Base-by-base conservation (phyloP, 1,140 invertebrate species). In the Zaprionus ornatus region DNA sequence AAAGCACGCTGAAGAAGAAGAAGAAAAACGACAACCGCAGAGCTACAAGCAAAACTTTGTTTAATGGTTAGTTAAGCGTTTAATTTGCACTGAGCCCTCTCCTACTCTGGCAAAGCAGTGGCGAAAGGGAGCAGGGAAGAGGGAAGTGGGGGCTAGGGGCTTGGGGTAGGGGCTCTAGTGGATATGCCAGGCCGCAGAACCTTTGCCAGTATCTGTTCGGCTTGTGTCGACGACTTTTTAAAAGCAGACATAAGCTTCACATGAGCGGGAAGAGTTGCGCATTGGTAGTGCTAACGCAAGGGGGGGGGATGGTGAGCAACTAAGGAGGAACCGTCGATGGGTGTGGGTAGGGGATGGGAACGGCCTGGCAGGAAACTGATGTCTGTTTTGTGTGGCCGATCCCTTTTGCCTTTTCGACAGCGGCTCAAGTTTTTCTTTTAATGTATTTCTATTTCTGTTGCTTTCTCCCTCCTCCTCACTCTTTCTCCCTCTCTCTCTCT, bases 1-100 rank as follows among this genome's bases (percentile, higher is more conserved):
- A n/a, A 48, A 71, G 15, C 32, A 42, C 9, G 9, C 45, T 21
- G 27, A 17, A 25, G 32, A 72, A 61, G 21, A 71, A 54, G 40
- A 64, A 50, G 42, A 63, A 54, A 74, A 76, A 79, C 68, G 65
- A 69, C 75, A 86, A 83, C 83, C 83, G 77, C 83, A 87, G 74
- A 87, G 83, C 83, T 83, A 87, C 83, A 87, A 83, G 80, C 73
- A 74, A 87, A 86, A 87, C 84, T 87, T 87, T 87, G 77, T 87
- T 87, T 87, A 87, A 87, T 87, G 80, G 83, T 87, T 87, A 87
- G 83, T 87, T 87, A 87, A 87, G 84, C 83, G 83, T 87, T 87
- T 87, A 83, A 87, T 87, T 87, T 87, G 80, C 83, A 62, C 65
- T 62, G 66, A 60, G 65, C 59, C 50, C 37, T 56, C 32, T 42